A percentile compares a stretch with the other conserved stretches of the same genome.
These are phyloP conservation scores for Danio rerio DNA, from an alignment of 2,113 vertebrate species.

Conservation along the genomic window DNA sequence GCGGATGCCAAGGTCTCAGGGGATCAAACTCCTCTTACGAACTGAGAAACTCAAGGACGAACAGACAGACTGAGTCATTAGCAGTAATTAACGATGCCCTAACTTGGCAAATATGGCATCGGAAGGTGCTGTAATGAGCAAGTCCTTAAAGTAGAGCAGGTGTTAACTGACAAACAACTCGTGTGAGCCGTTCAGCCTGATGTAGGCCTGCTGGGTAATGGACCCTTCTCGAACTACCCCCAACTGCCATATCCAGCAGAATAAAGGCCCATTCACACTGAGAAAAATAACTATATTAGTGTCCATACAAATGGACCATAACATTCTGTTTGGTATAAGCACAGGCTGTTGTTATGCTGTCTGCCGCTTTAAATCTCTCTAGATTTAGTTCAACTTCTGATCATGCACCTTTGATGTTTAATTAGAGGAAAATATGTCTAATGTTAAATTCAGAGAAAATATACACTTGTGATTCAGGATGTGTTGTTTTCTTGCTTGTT, in stretches of 20 bases:
- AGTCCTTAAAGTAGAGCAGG: slow-evolving; percentile 16
- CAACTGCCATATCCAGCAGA: not conserved
- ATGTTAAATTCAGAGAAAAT: not conserved
- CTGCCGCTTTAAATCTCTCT: too few relatives aligned
- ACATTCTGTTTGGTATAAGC: too few relatives aligned
- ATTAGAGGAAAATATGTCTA: too few relatives aligned
- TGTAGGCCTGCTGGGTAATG: not conserved
- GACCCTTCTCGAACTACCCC: not conserved
- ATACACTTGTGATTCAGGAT: not conserved
- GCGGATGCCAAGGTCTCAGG: not conserved
- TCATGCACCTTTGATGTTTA: too few relatives aligned
- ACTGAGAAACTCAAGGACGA: slow-evolving; percentile 24
- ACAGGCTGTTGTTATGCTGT: too few relatives aligned
- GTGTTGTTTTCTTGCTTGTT: not conserved
- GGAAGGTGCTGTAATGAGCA: not conserved
- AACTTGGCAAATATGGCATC: slow-evolving; percentile 14
- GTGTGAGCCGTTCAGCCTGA: not conserved
- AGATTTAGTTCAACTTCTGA: too few relatives aligned
- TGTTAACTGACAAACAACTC: slow-evolving; percentile 13
- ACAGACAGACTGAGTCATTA: slow-evolving; percentile 32
- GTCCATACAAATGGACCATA: too few relatives aligned
- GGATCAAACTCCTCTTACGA: slow-evolving; percentile 13
- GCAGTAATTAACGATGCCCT: slow-evolving; percentile 23
- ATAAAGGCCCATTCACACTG: too few relatives aligned
- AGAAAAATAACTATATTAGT: too few relatives aligned